Evolutionary conservation across 1,140 invertebrate species (phyloP).

Genomic region (Coelopa frigida): DNA sequence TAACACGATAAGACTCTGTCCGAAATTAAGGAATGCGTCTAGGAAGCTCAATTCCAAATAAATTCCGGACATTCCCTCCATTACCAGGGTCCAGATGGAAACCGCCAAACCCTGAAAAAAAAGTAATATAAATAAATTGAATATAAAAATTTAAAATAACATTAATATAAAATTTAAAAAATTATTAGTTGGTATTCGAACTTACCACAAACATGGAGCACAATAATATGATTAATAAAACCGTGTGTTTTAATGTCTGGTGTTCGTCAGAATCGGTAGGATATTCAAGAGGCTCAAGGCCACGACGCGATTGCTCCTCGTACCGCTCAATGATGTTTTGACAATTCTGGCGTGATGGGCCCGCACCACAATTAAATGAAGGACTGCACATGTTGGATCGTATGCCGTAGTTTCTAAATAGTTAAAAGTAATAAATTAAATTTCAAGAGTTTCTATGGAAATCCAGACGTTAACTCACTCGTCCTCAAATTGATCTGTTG

Average conservation of each 20-base stretch:
- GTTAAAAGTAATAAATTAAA: neutral
- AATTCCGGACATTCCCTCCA: constrained; percentile 78
- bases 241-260: constrained; percentile 73
- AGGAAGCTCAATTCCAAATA: constrained; percentile 87
- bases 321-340: constrained; percentile 49
- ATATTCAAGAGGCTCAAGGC: constrained; percentile 49
- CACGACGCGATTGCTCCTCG: constrained; percentile 46
- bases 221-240: constrained; percentile 71
- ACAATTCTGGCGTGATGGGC: constrained; percentile 48
- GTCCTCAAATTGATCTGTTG: constrained; percentile 14
- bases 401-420: constrained; percentile 2
- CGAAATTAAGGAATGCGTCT: constrained; percentile 80
- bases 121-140: neutral
- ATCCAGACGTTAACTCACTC: constrained; percentile 17
- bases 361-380: constrained; percentile 45
- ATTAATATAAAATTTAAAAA: constrained; percentile 3
- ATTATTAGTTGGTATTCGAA: neutral
- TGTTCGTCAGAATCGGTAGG: constrained; percentile 52
- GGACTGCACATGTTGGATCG: constrained; percentile 43
- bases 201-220: constrained; percentile 83
- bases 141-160: neutral
- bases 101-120: constrained; percentile 66
- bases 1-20: constrained; percentile 78
- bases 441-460: neutral
- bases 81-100: constrained; percentile 77